A percentile compares a stretch with the other conserved stretches of the same genome.
These are phyloP conservation scores for Amiota mariae DNA, from an alignment of 2,888 invertebrate genomes.

Conservation along the genomic window DNA sequence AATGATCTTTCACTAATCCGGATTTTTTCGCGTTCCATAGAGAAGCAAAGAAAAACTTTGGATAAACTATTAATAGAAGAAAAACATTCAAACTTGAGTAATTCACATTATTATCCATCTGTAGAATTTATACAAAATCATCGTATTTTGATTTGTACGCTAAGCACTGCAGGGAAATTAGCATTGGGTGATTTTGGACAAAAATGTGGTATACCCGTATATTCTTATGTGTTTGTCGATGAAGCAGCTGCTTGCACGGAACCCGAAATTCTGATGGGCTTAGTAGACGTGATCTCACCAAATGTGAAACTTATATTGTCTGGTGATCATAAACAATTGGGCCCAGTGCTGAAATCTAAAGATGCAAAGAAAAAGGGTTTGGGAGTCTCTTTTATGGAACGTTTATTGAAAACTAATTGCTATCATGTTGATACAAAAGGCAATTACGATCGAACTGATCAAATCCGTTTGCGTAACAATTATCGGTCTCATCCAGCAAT, in stretches of 20 bases:
- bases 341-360: slow-evolving; percentile 76
- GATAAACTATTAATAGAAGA: slow-evolving; percentile 65
- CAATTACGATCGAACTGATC: slow-evolving; percentile 76
- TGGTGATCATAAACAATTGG: slow-evolving; percentile 84
- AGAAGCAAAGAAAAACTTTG: slow-evolving; percentile 69
- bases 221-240: slow-evolving; percentile 83
- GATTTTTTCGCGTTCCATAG: slow-evolving; percentile 72
- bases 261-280: slow-evolving; percentile 79
- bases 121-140: slow-evolving; percentile 75
- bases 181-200: slow-evolving; percentile 73
- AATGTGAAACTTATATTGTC: slow-evolving; percentile 78
- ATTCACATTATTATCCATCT: slow-evolving; percentile 71
- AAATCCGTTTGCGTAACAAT: slow-evolving; percentile 84
- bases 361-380: slow-evolving; percentile 62
- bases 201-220: slow-evolving; percentile 59
- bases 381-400: slow-evolving; percentile 79
- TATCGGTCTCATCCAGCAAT: slow-evolving; percentile 82
- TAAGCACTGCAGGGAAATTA: slow-evolving; percentile 75
- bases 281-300: slow-evolving; percentile 70
- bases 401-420: slow-evolving; percentile 77
- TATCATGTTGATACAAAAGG: slow-evolving; percentile 54
- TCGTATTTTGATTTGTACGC: slow-evolving; percentile 79
- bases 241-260: slow-evolving; percentile 85
- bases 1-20: slow-evolving; percentile 57
- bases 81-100: slow-evolving; percentile 73